These are phyloP conservation scores for Trinorchestia longiramus DNA, from an alignment of 1,140 invertebrate species.

Conservation along the genomic window DNA sequence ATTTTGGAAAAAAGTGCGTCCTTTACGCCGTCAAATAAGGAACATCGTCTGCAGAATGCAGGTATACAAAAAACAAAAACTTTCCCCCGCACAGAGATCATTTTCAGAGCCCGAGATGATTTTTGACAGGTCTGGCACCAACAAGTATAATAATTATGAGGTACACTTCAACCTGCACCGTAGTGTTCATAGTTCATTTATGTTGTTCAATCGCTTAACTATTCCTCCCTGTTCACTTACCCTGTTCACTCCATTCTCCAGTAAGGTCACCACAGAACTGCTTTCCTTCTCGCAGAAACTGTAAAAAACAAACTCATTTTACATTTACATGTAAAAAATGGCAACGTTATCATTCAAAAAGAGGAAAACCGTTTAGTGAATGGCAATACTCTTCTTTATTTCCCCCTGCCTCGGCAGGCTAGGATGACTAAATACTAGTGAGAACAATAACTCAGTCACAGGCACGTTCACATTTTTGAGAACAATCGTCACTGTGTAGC, in stretches of 20 bases:
- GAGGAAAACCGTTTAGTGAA: background rate
- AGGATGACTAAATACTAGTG: background rate
- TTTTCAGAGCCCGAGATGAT: background rate
- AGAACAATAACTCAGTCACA: background rate
- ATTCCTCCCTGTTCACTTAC: conserved; percentile 65
- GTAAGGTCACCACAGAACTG: conserved; percentile 69
- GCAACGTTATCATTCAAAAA: background rate
- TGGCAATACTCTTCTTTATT: background rate
- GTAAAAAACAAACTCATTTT: conserved; percentile 55
- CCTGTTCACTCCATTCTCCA: conserved; percentile 71
- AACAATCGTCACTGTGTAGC: too few relatives aligned
- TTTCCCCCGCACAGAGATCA: too few relatives aligned
- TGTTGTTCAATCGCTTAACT: too few relatives aligned
- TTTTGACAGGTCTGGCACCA: background rate
- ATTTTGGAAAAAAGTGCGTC: too few relatives aligned
- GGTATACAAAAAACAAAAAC: too few relatives aligned
- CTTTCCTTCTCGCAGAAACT: conserved; percentile 71
- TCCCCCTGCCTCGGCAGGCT: too few relatives aligned
- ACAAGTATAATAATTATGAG: background rate
- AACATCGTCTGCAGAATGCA: too few relatives aligned
- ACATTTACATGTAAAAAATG: background rate
- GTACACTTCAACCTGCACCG: background rate
- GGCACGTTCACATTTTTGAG: too few relatives aligned
- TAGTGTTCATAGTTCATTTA: background rate
- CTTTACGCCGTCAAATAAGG: too few relatives aligned